phyloP scores from a whole-genome alignment of 1,140 invertebrate species.

The Aporrectodea caliginosa region DNA sequence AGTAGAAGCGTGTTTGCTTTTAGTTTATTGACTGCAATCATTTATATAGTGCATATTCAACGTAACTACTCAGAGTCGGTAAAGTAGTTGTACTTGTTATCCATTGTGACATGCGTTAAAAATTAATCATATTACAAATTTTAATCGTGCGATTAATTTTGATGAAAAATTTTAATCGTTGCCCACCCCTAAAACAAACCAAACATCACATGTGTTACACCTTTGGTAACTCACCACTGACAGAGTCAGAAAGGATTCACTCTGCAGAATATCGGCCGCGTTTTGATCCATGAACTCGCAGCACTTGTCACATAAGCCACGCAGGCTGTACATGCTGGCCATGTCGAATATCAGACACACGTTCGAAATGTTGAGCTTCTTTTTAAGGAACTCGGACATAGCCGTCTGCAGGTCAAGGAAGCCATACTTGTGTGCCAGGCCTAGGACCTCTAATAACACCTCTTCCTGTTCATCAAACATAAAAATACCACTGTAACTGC shows the following conservation, averaged over 20 bases:
- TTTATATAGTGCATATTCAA: too few species aligned
- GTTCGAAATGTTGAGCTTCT: constrained; percentile 79
- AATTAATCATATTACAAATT: too few species aligned
- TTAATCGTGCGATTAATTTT: too few species aligned
- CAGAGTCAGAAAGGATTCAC: constrained; percentile 77
- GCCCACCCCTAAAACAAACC: too few species aligned
- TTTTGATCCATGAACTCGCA: constrained; percentile 79
- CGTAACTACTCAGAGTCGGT: too few species aligned
- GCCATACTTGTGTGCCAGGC: constrained; percentile 88
- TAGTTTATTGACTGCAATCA: too few species aligned
- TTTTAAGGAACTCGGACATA: constrained; percentile 87
- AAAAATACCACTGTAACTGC: neutral
- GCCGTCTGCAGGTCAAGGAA: constrained; percentile 85
- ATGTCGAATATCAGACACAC: constrained; percentile 90
- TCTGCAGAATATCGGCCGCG: constrained; percentile 75
- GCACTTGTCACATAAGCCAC: constrained; percentile 64
- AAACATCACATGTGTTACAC: too few species aligned
- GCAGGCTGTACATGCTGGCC: constrained; percentile 70
- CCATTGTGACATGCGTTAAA: too few species aligned
- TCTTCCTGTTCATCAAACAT: constrained; percentile 68
- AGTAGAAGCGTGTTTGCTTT: too few species aligned
- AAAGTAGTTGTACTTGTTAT: too few species aligned
- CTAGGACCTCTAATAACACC: constrained; percentile 78
- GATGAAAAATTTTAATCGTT: too few species aligned
- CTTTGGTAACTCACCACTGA: too few species aligned